These are phyloP conservation scores for Pogona vitticeps DNA, from an alignment of 2,113 vertebrate species.

Conservation along the genomic window DNA sequence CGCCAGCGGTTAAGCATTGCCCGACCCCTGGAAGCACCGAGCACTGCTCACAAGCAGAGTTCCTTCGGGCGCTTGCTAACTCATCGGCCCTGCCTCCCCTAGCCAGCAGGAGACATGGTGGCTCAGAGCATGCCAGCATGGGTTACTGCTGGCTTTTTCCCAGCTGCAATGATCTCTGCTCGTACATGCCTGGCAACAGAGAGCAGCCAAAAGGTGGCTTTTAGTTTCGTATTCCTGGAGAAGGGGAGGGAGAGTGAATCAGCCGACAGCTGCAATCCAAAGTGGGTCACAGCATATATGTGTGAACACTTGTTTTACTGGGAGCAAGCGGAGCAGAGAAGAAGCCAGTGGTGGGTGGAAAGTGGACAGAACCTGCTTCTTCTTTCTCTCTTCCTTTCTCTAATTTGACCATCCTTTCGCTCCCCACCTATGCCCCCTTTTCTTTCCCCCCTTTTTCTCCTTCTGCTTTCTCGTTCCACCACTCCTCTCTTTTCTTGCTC, in stretches of 20 bases:
- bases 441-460: too few species aligned
- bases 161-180: conserved; percentile 37
- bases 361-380: too few species aligned
- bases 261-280: neutral
- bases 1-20: conserved; percentile 31
- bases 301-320: neutral
- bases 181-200: conserved; percentile 38
- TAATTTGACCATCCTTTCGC: too few species aligned
- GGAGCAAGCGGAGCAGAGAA: neutral
- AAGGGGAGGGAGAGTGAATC: conserved; percentile 34
- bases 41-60: conserved; percentile 53
- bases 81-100: conserved; percentile 44
- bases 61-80: conserved; percentile 49
- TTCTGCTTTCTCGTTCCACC: too few species aligned
- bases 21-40: conserved; percentile 48
- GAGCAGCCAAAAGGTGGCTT: conserved; percentile 16
- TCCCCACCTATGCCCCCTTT: too few species aligned
- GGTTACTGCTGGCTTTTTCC: conserved; percentile 53
- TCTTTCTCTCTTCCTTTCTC: neutral
- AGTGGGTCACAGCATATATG: neutral
- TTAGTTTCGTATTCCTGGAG: neutral
- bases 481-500: neutral
- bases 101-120: conserved; percentile 48
- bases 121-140: conserved; percentile 23
- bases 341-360: too few species aligned